Conservation (phyloP, 2,113 vertebrate species). For the Aleadryas rufinucha region DNA sequence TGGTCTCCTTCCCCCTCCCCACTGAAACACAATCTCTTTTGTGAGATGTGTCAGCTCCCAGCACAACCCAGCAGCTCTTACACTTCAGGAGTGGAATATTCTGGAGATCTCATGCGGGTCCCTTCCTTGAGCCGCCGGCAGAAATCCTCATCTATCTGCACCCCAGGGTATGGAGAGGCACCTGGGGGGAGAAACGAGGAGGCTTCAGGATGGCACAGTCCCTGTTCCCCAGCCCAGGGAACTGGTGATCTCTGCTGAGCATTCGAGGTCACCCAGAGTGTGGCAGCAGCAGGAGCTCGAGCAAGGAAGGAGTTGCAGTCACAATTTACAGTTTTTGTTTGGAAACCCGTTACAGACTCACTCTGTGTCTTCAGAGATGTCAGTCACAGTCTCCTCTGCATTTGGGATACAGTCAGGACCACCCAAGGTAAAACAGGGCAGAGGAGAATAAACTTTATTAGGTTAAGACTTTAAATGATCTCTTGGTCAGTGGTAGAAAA, state of each 20-base stretch:
- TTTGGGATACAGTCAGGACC: neutral
- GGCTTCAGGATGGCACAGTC: neutral
- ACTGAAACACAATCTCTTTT: too few relatives aligned
- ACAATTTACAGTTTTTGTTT: neutral
- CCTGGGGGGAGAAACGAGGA: conserved; percentile 63
- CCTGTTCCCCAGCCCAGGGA: neutral
- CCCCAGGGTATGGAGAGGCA: conserved; percentile 89
- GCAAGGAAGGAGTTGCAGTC: neutral
- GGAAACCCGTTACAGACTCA: neutral
- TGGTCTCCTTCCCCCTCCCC: neutral
- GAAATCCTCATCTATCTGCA: conserved; percentile 94
- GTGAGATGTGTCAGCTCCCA: neutral
- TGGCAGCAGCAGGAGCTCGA: neutral
- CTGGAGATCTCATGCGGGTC: conserved; percentile 89
- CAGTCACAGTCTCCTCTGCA: neutral
- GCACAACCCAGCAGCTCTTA: conserved; percentile 60
- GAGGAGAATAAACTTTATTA: neutral
- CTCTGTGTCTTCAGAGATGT: neutral
- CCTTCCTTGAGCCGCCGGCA: conserved; percentile 90
- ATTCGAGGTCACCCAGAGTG: rapidly evolving
- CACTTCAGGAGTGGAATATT: conserved; percentile 91
- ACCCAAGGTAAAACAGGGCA: neutral
- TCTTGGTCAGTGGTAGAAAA: neutral
- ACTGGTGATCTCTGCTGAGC: neutral
- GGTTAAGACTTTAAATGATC: neutral